Evolutionary conservation across 2,888 invertebrate genomes (phyloP).

Genomic region (Pterostichus niger): DNA sequence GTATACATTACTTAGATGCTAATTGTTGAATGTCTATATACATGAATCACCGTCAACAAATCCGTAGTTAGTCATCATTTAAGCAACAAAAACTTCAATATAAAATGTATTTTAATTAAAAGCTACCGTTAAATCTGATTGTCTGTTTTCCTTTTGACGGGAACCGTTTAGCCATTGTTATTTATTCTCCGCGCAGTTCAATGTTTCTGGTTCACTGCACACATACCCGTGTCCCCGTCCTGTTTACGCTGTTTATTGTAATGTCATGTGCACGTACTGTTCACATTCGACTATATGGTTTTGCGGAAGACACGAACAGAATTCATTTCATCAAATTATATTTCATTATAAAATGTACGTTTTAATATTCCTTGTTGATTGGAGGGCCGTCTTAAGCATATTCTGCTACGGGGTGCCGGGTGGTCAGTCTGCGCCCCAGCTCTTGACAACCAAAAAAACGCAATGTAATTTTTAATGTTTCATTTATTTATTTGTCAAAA

Average conservation of each 20-base stretch:
- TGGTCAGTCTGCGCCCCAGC: too few species aligned
- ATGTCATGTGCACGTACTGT: background rate
- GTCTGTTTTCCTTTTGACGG: constrained; percentile 29
- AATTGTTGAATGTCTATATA: background rate
- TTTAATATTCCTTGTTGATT: background rate
- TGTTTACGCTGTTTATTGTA: background rate
- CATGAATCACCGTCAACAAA: background rate
- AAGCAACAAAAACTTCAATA: constrained; percentile 17
- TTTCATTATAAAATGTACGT: background rate
- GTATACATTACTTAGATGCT: background rate
- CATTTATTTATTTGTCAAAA: too few species aligned
- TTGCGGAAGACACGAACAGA: background rate
- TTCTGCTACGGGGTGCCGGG: too few species aligned
- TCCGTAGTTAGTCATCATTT: constrained; percentile 8
- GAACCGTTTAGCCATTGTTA: constrained; percentile 45
- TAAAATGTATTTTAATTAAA: constrained; percentile 26
- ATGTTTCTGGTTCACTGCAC: constrained; percentile 38
- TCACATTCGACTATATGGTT: background rate
- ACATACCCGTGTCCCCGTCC: constrained; percentile 8
- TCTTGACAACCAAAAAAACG: too few species aligned
- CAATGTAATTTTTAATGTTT: too few species aligned
- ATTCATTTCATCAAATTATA: background rate
- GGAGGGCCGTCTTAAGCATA: too few species aligned
- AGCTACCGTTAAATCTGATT: constrained; percentile 28
- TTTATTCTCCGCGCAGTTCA: constrained; percentile 33